A percentile compares a stretch with the other conserved stretches of the same genome.
Evolutionary conservation across 1,140 invertebrate species (phyloP).

Genomic region (Listronotus oregonensis): DNA sequence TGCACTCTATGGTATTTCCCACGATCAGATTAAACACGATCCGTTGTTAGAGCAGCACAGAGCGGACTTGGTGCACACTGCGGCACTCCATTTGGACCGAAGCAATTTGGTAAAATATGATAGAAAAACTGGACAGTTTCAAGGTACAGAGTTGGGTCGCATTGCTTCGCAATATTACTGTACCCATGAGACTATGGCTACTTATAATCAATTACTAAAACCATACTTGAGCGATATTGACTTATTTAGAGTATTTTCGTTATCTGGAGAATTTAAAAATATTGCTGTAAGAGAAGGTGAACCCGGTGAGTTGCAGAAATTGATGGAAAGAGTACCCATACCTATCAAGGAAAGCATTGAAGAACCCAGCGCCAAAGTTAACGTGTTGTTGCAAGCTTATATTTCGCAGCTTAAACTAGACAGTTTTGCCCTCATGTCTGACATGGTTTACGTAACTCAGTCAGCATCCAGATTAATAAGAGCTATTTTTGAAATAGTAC

Average conservation of each 20-base stretch:
- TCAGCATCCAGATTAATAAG: slow-evolving; percentile 93
- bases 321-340: slow-evolving; percentile 97
- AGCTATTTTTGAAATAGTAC: slow-evolving; percentile 96
- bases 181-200: slow-evolving; percentile 94
- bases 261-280: slow-evolving; percentile 93
- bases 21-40: slow-evolving; percentile 83
- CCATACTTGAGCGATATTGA: slow-evolving; percentile 98
- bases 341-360: slow-evolving; percentile 99
- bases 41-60: slow-evolving; percentile 84
- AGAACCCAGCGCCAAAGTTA: slow-evolving; percentile 97
- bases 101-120: slow-evolving; percentile 96
- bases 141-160: slow-evolving; percentile 88
- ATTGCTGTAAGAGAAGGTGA: slow-evolving; percentile 97
- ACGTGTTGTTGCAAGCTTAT: slow-evolving; percentile 95
- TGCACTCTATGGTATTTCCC: slow-evolving; percentile 84
- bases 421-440: slow-evolving; percentile 97
- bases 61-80: slow-evolving; percentile 96
- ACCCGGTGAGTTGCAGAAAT: slow-evolving; percentile 94
- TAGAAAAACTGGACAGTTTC: slow-evolving; percentile 89
- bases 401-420: slow-evolving; percentile 98
- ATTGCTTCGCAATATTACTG: slow-evolving; percentile 99
- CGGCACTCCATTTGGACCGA: slow-evolving; percentile 87
- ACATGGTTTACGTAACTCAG: slow-evolving; percentile 99
- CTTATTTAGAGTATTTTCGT: slow-evolving; percentile 96
- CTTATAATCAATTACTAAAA: slow-evolving; percentile 96